Base-by-base conservation (phyloP, 2,797 vertebrate species). In the Syndactyla subalaris region DNA sequence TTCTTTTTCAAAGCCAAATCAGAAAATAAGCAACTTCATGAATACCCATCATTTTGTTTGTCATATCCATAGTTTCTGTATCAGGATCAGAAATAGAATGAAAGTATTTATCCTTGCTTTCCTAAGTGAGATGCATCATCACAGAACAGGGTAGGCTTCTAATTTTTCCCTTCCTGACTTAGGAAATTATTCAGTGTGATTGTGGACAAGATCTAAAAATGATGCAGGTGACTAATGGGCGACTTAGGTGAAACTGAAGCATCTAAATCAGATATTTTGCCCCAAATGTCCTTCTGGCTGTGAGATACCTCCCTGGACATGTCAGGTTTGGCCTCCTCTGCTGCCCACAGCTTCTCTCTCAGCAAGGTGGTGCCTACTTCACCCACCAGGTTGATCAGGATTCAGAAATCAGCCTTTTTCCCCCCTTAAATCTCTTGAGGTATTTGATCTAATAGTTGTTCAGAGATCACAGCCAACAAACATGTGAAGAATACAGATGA, bases 401-500 rank as follows among this genome's bases (percentile, higher is more conserved):
- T 41, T 59, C 48, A 41, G 73, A 88, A 90, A 84, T 55, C 58
- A 34, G n/a, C 10, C 1, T 17, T 54, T 39, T 62, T 86, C n/a
- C 9, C 17, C 54, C 22, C 48, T 16, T 74, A 68, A 89, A 82
- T 77, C 52, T 76, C 91, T 66, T 74, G 74, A 96, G 49, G 57
- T 89, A 85, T 71, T 85, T 38, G 77, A 77, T 94, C 81, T 94
- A 93, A 94, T 96, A 91, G 78, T 78, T 85, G 38, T 34, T 96
- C 78, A 76, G 70, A 92, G 75, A 96, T 87, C 77, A 92, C 38
- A 88, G 93, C 91, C 86, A 94, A 89, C 72, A 92, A 94, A 77
- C n/a, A 74, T 66, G 57, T 54, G 93, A 91, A 89, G 81, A 92
- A 96, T 91, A 91, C 88, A 96, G 93, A 96, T 91, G 84, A 94